Conservation (phyloP, 2,888 invertebrate species). For the Peribatodes rhomboidaria region DNA sequence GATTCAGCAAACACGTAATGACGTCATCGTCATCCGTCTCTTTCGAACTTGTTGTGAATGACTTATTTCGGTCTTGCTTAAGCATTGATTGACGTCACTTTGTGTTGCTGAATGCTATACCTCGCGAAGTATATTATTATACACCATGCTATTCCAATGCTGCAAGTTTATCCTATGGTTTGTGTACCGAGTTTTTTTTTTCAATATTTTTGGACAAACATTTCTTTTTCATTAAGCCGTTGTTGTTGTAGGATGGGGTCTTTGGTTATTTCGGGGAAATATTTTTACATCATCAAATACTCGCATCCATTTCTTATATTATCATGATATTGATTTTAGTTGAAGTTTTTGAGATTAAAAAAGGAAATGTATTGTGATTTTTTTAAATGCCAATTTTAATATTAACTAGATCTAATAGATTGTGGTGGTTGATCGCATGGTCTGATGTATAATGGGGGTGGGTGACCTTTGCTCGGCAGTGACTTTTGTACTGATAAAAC, state of each 20-base stretch:
- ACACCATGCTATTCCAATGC: not conserved
- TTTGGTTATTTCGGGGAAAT: constrained; percentile 1
- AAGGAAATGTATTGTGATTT: not conserved
- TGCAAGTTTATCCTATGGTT: not conserved
- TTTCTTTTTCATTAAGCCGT: constrained; percentile 5
- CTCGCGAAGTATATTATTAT: not conserved
- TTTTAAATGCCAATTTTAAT: too few relatives aligned
- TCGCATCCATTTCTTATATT: not conserved
- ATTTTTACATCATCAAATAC: constrained; percentile 4
- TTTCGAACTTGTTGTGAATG: too few relatives aligned
- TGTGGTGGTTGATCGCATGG: too few relatives aligned
- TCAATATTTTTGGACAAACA: constrained; percentile 8
- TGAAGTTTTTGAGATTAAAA: not conserved
- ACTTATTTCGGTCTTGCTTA: too few relatives aligned
- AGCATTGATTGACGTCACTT: too few relatives aligned
- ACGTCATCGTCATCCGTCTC: too few relatives aligned
- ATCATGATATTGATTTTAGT: not conserved
- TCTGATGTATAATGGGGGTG: too few relatives aligned
- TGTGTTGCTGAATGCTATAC: too few relatives aligned
- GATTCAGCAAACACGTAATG: too few relatives aligned
- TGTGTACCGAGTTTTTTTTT: constrained; percentile 1
- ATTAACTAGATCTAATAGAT: too few relatives aligned
- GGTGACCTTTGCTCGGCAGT: too few relatives aligned
- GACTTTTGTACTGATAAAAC: too few relatives aligned
- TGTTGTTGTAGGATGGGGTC: constrained; percentile 19